Evolutionary conservation across 2,113 vertebrate genomes (phyloP).

Genomic region (Corapipo altera): DNA sequence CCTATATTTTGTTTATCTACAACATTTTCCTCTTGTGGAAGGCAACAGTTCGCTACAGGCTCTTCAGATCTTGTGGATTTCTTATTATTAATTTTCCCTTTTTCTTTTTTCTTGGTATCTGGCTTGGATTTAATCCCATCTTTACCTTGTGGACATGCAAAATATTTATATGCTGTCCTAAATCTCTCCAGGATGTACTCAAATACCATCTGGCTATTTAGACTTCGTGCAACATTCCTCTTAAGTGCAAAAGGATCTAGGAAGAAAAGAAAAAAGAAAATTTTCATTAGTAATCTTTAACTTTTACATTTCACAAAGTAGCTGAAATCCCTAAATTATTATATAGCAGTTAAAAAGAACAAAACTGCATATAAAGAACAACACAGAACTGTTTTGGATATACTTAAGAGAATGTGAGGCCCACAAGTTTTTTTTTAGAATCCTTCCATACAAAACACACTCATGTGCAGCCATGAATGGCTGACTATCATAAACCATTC

Average conservation of each 20-base stretch:
- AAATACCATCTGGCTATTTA: slow-evolving; percentile 99
- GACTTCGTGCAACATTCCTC: slow-evolving; percentile 95
- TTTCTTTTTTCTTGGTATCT: slow-evolving; percentile 77
- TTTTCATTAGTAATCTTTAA: neutral
- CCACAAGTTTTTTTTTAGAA: neutral
- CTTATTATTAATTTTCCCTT: slow-evolving; percentile 74
- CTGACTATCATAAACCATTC: neutral
- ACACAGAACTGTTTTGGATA: neutral
- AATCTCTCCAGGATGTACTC: slow-evolving; percentile 98
- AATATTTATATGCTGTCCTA: slow-evolving; percentile 93
- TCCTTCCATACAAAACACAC: slow-evolving; percentile 7
- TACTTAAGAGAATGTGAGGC: neutral
- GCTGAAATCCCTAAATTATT: neutral
- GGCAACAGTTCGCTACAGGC: slow-evolving; percentile 64
- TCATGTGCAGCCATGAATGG: neutral
- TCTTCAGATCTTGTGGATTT: slow-evolving; percentile 68
- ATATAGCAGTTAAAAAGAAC: neutral
- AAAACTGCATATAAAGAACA: too few species aligned
- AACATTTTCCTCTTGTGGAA: slow-evolving; percentile 56
- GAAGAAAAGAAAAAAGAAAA: slow-evolving; percentile 55
- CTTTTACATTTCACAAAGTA: slow-evolving; percentile 14
- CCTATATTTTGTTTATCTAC: slow-evolving; percentile 53
- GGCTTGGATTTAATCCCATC: slow-evolving; percentile 73
- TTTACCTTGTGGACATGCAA: slow-evolving; percentile 91
- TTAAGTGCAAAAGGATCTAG: slow-evolving; percentile 96